phyloP scores from a whole-genome alignment of 2,113 vertebrate species.

The Scophthalmus maximus region DNA sequence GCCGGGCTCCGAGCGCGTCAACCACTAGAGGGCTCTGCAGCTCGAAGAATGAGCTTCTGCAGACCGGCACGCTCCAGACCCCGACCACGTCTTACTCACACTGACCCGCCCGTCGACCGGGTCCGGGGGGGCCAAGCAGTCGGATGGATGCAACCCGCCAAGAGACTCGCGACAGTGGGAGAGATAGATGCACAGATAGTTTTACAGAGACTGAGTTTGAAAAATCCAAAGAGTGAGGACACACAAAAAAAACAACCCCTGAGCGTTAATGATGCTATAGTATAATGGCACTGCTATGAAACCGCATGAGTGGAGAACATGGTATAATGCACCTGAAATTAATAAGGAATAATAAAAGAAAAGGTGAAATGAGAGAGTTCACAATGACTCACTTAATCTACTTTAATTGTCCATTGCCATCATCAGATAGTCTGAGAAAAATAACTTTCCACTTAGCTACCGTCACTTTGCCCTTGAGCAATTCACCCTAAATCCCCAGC shows the following conservation, averaged over 20 bases:
- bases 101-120: constrained; percentile 35
- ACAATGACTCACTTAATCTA: constrained; percentile 51
- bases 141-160: constrained; percentile 45
- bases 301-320: constrained; percentile 19
- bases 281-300: constrained; percentile 51
- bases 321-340: constrained; percentile 51
- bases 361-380: constrained; percentile 31
- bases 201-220: constrained; percentile 52
- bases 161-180: constrained; percentile 58
- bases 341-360: constrained; percentile 37
- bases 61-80: background rate
- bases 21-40: constrained; percentile 83
- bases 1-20: background rate
- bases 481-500: constrained; percentile 11
- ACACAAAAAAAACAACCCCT: constrained; percentile 50
- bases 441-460: constrained; percentile 32
- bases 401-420: constrained; percentile 18
- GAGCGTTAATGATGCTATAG: constrained; percentile 54
- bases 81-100: constrained; percentile 32
- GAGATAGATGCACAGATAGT: constrained; percentile 62
- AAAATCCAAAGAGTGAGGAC: constrained; percentile 57
- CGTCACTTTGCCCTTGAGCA: constrained; percentile 48
- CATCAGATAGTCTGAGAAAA: constrained; percentile 24
- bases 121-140: background rate
- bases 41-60: constrained; percentile 66